phyloP scores from a whole-genome alignment of 2,797 vertebrate species.

The Brachyrhaphis roseni region DNA sequence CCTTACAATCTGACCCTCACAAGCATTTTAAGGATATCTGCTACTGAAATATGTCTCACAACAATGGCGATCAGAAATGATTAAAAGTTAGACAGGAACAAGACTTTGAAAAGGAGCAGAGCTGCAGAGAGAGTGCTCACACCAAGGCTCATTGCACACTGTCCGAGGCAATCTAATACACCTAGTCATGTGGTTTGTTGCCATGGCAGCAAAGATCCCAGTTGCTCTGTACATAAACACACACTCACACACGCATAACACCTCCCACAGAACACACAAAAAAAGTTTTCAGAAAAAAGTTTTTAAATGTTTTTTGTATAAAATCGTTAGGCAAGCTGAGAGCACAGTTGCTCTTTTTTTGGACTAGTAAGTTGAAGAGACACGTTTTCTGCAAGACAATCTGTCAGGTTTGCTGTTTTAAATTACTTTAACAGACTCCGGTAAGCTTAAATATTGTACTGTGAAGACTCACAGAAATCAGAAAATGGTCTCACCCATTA shows the following conservation, averaged over 20 bases:
- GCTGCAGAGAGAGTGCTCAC: constrained; percentile 82
- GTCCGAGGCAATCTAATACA: constrained; percentile 94
- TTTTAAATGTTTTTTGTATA: constrained; percentile 57
- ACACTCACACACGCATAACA: constrained; percentile 47
- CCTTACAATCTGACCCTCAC: constrained; percentile 8
- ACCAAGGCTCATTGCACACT: constrained; percentile 82
- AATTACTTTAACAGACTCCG: constrained; percentile 60
- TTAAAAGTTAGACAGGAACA: constrained; percentile 64
- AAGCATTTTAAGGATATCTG: constrained; percentile 10
- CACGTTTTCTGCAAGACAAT: constrained; percentile 44
- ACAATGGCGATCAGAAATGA: constrained; percentile 30
- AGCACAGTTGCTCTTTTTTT: constrained; percentile 41
- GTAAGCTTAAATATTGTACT: constrained; percentile 45
- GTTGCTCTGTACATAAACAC: constrained; percentile 87
- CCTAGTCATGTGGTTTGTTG: constrained; percentile 96
- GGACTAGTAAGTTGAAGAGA: constrained; percentile 39
- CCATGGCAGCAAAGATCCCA: constrained; percentile 94
- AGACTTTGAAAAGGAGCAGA: constrained; percentile 73
- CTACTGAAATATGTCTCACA: constrained; percentile 33
- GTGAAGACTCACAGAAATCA: constrained; percentile 47
- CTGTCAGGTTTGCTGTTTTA: constrained; percentile 55
- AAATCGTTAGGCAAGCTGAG: constrained; percentile 29
- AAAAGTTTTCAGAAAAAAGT: constrained; percentile 63
- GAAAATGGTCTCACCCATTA: constrained; percentile 44
- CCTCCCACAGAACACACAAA: constrained; percentile 48